Evolutionary conservation across 2,888 invertebrate genomes (phyloP).

Genomic region (Chrysopilus asiliformis): DNA sequence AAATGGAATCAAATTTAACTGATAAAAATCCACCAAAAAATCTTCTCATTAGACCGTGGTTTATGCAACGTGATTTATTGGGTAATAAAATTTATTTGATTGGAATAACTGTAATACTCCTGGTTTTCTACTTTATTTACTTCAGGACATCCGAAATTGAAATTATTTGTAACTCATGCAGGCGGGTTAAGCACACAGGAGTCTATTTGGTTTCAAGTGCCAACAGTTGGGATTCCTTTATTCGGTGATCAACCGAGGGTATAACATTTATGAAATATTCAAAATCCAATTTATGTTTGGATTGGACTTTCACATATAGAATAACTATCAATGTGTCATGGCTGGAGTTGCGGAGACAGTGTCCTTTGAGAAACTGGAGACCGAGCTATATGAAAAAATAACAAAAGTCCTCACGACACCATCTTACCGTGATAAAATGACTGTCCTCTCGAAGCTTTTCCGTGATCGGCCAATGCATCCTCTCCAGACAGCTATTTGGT

Average conservation of each 20-base stretch:
- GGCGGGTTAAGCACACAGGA: conserved; percentile 16
- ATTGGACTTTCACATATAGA: no score
- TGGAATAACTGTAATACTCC: background rate
- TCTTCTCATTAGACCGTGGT: conserved; percentile 35
- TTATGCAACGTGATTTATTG: conserved; percentile 38
- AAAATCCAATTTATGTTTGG: no score
- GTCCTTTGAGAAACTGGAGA: no score
- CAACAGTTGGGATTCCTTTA: conserved; percentile 15
- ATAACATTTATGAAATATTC: no score
- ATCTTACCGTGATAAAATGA: no score
- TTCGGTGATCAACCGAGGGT: conserved; percentile 13
- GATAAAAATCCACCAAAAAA: conserved; percentile 21
- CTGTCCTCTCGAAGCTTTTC: no score
- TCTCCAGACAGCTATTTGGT: no score
- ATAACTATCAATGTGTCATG: no score
- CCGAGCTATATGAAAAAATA: no score
- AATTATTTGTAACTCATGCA: conserved; percentile 14
- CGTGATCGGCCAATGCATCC: no score
- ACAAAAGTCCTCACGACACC: no score
- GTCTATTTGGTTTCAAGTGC: conserved; percentile 15
- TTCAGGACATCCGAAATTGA: conserved; percentile 12
- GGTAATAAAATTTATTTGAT: background rate
- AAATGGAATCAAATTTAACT: conserved; percentile 19
- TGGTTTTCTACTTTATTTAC: background rate
- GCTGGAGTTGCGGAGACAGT: no score